These are phyloP conservation scores for Papilio demoleus DNA, from an alignment of 2,888 invertebrate genomes.

Conservation along the genomic window DNA sequence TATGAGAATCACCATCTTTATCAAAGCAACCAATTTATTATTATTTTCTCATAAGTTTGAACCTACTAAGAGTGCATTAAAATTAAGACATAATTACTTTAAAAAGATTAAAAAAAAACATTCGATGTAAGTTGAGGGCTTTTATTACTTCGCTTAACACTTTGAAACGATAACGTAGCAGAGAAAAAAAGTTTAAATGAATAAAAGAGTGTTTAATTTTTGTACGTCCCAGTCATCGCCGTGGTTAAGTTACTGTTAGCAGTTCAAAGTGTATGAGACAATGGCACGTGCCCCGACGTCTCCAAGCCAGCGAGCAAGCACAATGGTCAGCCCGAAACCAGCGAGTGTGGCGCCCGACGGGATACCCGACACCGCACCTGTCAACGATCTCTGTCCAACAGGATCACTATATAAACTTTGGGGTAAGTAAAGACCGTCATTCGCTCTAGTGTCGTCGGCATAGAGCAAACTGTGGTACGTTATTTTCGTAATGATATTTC, in stretches of 20 bases:
- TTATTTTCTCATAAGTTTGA: neutral
- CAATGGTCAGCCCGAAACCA: conserved; percentile 65
- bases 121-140: no score
- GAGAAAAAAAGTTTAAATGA: no score
- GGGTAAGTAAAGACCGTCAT: conserved; percentile 59
- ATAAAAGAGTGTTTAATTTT: conserved; percentile 7
- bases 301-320: conserved; percentile 68
- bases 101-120: no score
- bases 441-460: conserved; percentile 75
- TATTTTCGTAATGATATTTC: conserved; percentile 40
- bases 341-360: conserved; percentile 62
- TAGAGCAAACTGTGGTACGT: conserved; percentile 69
- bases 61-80: no score
- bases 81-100: no score
- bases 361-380: conserved; percentile 70
- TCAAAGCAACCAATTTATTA: neutral
- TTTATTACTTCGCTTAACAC: no score
- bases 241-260: conserved; percentile 9
- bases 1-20: neutral
- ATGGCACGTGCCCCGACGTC: conserved; percentile 54
- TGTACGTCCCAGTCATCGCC: neutral
- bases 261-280: conserved; percentile 36
- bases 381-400: conserved; percentile 64
- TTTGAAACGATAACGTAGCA: no score
- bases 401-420: conserved; percentile 64